A percentile compares a stretch with the other conserved stretches of the same genome.
phyloP scores from a whole-genome alignment of 1,140 invertebrate species.

The Macrotrachela quadricornifera region DNA sequence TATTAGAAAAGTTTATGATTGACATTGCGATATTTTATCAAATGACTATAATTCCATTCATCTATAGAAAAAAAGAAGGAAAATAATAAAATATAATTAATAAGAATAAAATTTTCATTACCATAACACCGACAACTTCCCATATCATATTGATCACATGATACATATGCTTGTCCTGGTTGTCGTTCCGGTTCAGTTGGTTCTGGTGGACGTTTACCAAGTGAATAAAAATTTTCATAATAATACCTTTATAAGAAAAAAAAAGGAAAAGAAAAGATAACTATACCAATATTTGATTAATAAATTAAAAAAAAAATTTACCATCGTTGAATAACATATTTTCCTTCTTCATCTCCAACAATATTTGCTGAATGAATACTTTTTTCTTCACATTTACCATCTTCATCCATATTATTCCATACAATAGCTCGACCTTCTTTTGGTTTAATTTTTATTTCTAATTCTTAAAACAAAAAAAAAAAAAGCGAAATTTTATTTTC shows the following conservation, averaged over 20 bases:
- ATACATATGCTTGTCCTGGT: slow-evolving; percentile 15
- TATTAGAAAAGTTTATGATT: no score
- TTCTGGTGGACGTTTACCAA: slow-evolving; percentile 20
- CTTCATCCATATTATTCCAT: slow-evolving; percentile 26
- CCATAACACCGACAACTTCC: slow-evolving; percentile 26
- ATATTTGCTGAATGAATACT: slow-evolving; percentile 20
- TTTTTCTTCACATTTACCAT: slow-evolving; percentile 20
- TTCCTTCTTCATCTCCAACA: slow-evolving; percentile 18
- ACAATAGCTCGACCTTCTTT: slow-evolving; percentile 21
- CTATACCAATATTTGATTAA: no score
- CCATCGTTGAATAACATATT: slow-evolving; percentile 27
- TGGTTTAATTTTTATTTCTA: slow-evolving; percentile 26
- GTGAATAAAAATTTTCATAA: slow-evolving; percentile 24
- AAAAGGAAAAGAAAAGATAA: no score
- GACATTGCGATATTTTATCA: slow-evolving; percentile 16
- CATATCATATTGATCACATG: slow-evolving; percentile 23
- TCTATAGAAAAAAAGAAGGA: not conserved
- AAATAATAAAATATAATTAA: no score
- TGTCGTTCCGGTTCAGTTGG: slow-evolving; percentile 16
- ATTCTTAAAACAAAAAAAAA: slow-evolving; percentile 12
- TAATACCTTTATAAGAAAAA: slow-evolving; percentile 21
- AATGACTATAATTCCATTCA: slow-evolving; percentile 24
- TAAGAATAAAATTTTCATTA: no score
- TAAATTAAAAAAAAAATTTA: slow-evolving; percentile 8
- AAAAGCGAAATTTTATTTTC: not conserved